Conservation (phyloP, 2,797 vertebrate genomes). For the Xiphorhynchus erythropygius region DNA sequence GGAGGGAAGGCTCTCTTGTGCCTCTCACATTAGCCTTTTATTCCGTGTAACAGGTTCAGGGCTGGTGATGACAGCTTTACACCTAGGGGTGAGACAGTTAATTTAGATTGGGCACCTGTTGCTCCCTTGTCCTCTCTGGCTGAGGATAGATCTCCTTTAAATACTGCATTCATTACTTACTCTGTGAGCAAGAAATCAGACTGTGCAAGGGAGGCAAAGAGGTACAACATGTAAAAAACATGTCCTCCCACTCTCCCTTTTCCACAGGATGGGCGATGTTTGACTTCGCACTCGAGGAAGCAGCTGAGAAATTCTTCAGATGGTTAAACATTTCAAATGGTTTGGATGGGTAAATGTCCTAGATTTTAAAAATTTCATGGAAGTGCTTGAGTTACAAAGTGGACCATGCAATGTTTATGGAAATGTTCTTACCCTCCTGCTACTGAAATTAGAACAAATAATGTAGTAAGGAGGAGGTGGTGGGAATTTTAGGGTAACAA, state of each 20-base stretch:
- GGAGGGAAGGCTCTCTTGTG: not conserved
- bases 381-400: not conserved
- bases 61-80: slow-evolving; percentile 40
- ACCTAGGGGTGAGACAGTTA: not conserved
- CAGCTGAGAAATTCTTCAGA: slow-evolving; percentile 64
- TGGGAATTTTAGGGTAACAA: not conserved
- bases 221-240: slow-evolving; percentile 65
- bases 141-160: slow-evolving; percentile 19
- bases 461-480: not conserved
- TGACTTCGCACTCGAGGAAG: slow-evolving; percentile 53
- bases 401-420: slow-evolving; percentile 16
- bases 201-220: slow-evolving; percentile 59
- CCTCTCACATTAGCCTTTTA: slow-evolving; percentile 36
- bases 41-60: not conserved
- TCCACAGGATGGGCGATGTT: slow-evolving; percentile 29
- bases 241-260: slow-evolving; percentile 64
- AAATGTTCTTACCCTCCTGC: not conserved
- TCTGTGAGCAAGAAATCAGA: not conserved
- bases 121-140: slow-evolving; percentile 14
- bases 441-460: not conserved
- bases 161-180: not conserved
- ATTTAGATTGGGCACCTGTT: slow-evolving; percentile 14
- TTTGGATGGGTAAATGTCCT: slow-evolving; percentile 26
- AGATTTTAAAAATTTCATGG: slow-evolving; percentile 16
- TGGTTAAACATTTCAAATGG: slow-evolving; percentile 35